Base-by-base conservation (phyloP, 1,140 invertebrate species). In the Protaetia brevitarsis region DNA sequence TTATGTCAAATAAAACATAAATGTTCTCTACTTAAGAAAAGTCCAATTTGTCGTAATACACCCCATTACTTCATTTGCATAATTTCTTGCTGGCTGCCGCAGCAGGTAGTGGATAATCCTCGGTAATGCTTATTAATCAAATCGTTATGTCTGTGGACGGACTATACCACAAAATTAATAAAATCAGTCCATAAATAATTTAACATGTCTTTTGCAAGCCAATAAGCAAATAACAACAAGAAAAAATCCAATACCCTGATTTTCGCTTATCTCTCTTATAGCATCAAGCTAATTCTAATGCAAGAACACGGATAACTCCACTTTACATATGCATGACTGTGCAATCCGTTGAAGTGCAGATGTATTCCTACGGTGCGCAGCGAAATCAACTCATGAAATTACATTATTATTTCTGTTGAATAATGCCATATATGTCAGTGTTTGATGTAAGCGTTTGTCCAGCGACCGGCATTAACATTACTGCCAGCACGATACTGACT, bases 401-500 rank as follows among this genome's bases (percentile, higher is more conserved):
- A 51, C 41, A 51, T 51, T 51, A 51, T 51, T 51, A 51, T 51
- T 51, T 51, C 41, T 19, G 19, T 51, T 59, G 29, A 59, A 59
- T 59, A 59, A 59, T 59, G 29, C 29, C 57, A 28, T 59, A 31
- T 59, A 31, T 59, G 16, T 59, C 57, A 13, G 29, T 31, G 29
- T 13, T 59, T 59, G 27, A 59, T 29, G 29, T 59, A 59, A 59
- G 57, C 41, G 41, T 59, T 31, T 59, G 57, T 59, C 57, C 29
- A 19, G 30, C 29, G 57, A 59, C 26, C 19, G 16, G 11, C 27
- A 59, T 59, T 59, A 59, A 59, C 57, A 59, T 59, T 59, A 59
- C 19, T 59, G 30, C 57, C 57, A 59, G 57, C 57, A 59, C 30
- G 57, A 59, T 59, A 59, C 57, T 59, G 57, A 59, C 57, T 59